Percentiles rank a stretch among this genome's conserved stretches.
Conservation (phyloP, 2,797 vertebrate species). For the Ceyx erithaca region DNA sequence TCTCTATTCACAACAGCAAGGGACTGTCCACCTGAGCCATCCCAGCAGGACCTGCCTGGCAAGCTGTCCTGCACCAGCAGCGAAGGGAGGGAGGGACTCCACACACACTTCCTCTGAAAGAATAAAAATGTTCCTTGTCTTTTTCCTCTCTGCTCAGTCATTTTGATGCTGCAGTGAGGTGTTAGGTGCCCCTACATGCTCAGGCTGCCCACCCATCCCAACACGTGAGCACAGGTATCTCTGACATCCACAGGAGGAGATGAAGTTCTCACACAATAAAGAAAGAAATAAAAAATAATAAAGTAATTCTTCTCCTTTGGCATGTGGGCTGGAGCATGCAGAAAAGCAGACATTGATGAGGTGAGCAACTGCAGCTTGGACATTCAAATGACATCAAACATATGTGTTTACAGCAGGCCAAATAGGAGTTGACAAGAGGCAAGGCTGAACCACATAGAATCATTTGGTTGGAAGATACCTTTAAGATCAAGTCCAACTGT, state of each 20-base stretch:
- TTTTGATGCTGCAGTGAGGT: background rate
- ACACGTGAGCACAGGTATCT: fast-evolving
- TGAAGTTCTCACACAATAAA: fast-evolving
- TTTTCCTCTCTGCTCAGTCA: background rate
- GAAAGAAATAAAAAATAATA: too few relatives aligned
- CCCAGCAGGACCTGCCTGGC: background rate
- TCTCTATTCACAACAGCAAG: background rate
- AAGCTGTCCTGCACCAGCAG: fast-evolving
- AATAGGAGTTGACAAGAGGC: background rate
- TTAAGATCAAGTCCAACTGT: too few relatives aligned
- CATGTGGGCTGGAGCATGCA: background rate
- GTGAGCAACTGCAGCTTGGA: background rate
- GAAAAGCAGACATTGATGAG: background rate
- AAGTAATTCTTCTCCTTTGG: background rate
- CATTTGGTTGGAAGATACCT: too few relatives aligned
- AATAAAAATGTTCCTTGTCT: background rate
- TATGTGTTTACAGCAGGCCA: background rate
- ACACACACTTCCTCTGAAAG: background rate
- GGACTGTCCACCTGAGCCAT: background rate
- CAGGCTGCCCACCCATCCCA: background rate
- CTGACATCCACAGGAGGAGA: background rate
- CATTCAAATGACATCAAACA: background rate
- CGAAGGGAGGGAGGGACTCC: background rate
- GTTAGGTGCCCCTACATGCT: background rate
- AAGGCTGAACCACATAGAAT: background rate